Conservation (phyloP, 2,888 invertebrate species). For the Cheilosia soror region DNA sequence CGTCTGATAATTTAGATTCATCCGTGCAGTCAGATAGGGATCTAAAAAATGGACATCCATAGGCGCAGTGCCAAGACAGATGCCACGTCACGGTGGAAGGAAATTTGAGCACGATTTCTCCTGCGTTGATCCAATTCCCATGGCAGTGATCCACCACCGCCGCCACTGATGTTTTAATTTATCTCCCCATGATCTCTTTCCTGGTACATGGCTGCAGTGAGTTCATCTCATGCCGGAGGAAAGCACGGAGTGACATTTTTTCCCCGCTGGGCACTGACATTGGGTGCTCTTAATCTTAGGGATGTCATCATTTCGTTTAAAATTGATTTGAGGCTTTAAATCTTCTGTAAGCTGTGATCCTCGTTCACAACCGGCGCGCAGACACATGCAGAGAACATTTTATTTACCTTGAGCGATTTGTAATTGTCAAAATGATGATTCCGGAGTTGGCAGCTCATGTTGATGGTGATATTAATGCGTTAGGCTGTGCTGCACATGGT, state of each 20-base stretch:
- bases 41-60: constrained; percentile 51
- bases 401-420: constrained; percentile 68
- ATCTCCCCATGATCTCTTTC: constrained; percentile 61
- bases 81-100: constrained; percentile 61
- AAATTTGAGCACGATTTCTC: constrained; percentile 68
- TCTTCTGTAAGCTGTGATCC: constrained; percentile 26
- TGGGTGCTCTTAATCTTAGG: constrained; percentile 70
- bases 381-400: constrained; percentile 55
- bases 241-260: constrained; percentile 62
- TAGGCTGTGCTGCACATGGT: constrained; percentile 41
- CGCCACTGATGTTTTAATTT: constrained; percentile 69
- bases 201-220: constrained; percentile 5
- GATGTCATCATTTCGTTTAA: constrained; percentile 73
- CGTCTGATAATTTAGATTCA: constrained; percentile 52
- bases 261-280: constrained; percentile 30
- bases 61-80: constrained; percentile 50
- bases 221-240: constrained; percentile 17
- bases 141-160: constrained; percentile 27
- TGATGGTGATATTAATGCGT: constrained; percentile 61
- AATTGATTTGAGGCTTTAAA: constrained; percentile 71
- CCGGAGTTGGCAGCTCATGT: constrained; percentile 53
- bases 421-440: constrained; percentile 71
- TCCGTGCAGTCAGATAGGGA: constrained; percentile 53
- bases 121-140: constrained; percentile 66
- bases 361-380: constrained; percentile 6